Conservation (phyloP, 2,888 invertebrate species). For the Pachymerium ferrugineum region DNA sequence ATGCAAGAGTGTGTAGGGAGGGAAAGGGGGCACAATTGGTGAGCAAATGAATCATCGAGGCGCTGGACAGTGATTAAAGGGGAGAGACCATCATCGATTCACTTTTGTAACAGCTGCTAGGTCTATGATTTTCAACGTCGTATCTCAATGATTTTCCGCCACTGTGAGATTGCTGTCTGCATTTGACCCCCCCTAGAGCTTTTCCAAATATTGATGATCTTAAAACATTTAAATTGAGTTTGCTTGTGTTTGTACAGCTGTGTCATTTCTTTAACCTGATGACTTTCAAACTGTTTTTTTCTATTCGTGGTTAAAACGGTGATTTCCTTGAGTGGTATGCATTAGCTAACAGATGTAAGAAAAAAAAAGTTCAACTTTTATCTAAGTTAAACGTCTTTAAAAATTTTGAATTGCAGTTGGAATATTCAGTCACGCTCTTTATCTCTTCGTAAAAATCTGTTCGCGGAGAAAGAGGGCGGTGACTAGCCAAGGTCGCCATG, state of each 20-base stretch:
- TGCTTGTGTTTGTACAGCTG: conserved; percentile 23
- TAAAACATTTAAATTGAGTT: conserved; percentile 10
- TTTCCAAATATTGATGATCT: conserved; percentile 14
- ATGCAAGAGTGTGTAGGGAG: conserved; percentile 9
- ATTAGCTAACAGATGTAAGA: conserved; percentile 15
- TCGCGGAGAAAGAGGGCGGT: conserved; percentile 3
- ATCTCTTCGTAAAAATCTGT: conserved; percentile 3
- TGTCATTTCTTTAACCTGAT: not conserved
- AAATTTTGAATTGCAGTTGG: not conserved
- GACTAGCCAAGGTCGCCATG: conserved; percentile 29
- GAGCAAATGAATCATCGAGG: conserved; percentile 16
- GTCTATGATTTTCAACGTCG: conserved; percentile 15
- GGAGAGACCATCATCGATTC: conserved; percentile 20
- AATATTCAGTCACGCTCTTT: conserved; percentile 21
- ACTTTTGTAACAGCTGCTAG: conserved; percentile 21
- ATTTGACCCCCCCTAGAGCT: not conserved
- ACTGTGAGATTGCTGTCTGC: not conserved
- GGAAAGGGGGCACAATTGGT: conserved; percentile 17
- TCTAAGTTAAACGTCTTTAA: conserved; percentile 18
- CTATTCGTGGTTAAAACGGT: conserved; percentile 9
- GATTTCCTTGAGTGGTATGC: conserved; percentile 12
- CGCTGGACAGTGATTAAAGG: conserved; percentile 17
- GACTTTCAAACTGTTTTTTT: not conserved
- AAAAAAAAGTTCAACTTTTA: not conserved
- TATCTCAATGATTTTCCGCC: conserved; percentile 9